Evolutionary conservation across 64 coral and sea anemone species (phyloP).

Genomic region (Stichodactyla helianthus): DNA sequence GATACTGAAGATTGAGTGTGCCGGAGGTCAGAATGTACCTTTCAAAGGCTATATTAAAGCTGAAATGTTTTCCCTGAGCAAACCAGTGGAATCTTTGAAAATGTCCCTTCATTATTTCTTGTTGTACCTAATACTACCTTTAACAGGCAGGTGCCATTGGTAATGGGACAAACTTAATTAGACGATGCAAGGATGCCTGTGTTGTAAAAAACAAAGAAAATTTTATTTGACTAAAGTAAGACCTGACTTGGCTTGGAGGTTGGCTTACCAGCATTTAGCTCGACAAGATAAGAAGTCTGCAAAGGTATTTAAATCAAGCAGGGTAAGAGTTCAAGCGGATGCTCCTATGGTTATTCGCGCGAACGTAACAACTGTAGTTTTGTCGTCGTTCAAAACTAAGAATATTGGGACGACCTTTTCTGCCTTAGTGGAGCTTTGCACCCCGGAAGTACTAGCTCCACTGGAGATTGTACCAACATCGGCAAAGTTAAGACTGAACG

Average conservation of each 20-base stretch:
- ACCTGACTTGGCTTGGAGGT: conserved; percentile 16
- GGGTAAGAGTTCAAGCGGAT: not conserved
- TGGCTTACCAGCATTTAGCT: not conserved
- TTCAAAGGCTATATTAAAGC: conserved; percentile 33
- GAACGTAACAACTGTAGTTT: conserved; percentile 10
- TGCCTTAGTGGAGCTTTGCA: not conserved
- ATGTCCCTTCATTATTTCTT: not conserved
- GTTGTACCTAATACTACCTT: conserved; percentile 26
- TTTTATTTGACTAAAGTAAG: not conserved
- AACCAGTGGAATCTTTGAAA: not conserved
- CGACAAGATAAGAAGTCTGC: not conserved
- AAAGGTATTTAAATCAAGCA: not conserved
- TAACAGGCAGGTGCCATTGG: conserved; percentile 28
- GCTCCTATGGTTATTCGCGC: not conserved
- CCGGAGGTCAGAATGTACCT: conserved; percentile 24
- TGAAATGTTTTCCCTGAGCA: conserved; percentile 12
- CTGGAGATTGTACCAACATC: not conserved
- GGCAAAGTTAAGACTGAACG: not conserved
- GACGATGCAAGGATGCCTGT: conserved; percentile 19
- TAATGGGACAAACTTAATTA: conserved; percentile 23
- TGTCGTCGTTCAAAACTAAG: not conserved
- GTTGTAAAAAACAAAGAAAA: not conserved
- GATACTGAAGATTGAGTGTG: not conserved
- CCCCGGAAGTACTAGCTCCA: not conserved
- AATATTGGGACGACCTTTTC: not conserved